Evolutionary conservation across 1,140 invertebrate genomes (phyloP), one percentile per base, ranked within the genome.

Genomic region (Aphaenogaster rudis): DNA sequence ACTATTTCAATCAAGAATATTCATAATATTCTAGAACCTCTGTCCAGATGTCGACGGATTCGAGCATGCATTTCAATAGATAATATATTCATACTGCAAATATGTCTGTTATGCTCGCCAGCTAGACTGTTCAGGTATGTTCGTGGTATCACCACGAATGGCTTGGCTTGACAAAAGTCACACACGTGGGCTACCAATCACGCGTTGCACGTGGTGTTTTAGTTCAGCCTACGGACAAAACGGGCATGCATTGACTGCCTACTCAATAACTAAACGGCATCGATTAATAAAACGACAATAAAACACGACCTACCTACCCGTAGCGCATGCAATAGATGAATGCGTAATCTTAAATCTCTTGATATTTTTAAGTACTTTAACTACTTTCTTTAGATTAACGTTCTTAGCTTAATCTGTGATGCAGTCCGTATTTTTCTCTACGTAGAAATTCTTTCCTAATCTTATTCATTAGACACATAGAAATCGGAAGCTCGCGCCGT

Each of bases 201-300:
- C 45, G 72, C 71, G 84, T 72, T 63, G 66, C 66, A 59, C 71
- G 45, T 84, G 52, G 45, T 78, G 66, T 66, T 89, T 89, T 87
- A 63, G 61, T 79, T 66, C 67, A 64, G 67, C 78, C 89, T 87
- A 87, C 57, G 28, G 57, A 66, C 54, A 69, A 69, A 69, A 21
- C 57, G 13, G 52, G 21, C 64, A 72, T 42, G 50, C 52, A 82
- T 48, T 45, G 48, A 66, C 84, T 86, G 79, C 79, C 86, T 87
- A 85, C 76, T 90, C 91, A 80, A 91, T 90, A 88, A 86, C 77
- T 67, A 39, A 82, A 82, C 81, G 79, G 77, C 72, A 72, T 90
- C 72, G 87, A 90, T 91, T 92, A 91, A 91, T 91, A 88, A 92
- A 92, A 91, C 86, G 91, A 91, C 90, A 90, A 92, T 90, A 90